Percentiles rank a stretch among this genome's conserved stretches.
phyloP scores from a whole-genome alignment of 2,888 invertebrate species.

The Cosmopolites sordidus region DNA sequence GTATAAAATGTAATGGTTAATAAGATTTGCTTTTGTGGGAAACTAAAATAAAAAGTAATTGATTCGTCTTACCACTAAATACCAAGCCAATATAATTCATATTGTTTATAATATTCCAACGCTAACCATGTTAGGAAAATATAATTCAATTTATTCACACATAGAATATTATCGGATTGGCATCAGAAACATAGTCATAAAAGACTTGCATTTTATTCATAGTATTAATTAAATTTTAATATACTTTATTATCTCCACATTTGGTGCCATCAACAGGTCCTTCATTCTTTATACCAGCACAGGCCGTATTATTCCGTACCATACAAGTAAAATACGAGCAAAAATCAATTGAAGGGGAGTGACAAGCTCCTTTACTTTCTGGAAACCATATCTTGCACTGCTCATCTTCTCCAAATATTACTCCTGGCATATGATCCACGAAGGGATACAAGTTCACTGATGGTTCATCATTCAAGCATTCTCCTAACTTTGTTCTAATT shows the following conservation, averaged over 20 bases:
- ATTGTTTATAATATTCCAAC: too few relatives aligned
- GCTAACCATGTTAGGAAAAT: too few relatives aligned
- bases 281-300: neutral
- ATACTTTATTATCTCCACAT: neutral
- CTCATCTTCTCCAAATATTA: conserved; percentile 61
- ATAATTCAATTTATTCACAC: too few relatives aligned
- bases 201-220: too few relatives aligned
- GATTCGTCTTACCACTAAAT: too few relatives aligned
- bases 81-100: too few relatives aligned
- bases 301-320: neutral
- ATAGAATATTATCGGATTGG: too few relatives aligned
- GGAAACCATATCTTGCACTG: conserved; percentile 54
- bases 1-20: neutral
- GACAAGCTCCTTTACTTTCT: conserved; percentile 32
- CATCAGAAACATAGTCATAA: too few relatives aligned
- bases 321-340: neutral
- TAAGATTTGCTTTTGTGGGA: too few relatives aligned
- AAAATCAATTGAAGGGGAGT: neutral
- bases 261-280: neutral
- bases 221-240: too few relatives aligned
- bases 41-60: too few relatives aligned
- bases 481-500: conserved; percentile 54
- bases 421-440: conserved; percentile 59
- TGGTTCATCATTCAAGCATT: conserved; percentile 62
- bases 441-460: conserved; percentile 52